Evolutionary conservation across 2,888 invertebrate genomes (phyloP).

Genomic region (Siphlonurus alternatus): DNA sequence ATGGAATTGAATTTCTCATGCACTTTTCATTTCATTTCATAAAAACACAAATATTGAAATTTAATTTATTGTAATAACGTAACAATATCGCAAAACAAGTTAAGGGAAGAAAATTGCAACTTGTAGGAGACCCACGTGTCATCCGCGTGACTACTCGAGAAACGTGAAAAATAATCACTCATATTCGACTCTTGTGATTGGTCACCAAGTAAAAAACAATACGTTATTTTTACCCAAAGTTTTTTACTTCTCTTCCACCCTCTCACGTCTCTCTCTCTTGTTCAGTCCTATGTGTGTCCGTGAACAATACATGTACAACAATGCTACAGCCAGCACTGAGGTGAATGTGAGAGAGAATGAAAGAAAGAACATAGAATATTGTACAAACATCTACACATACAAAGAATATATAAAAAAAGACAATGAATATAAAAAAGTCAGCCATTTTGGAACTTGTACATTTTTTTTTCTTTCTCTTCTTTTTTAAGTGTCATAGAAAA

Average conservation of each 20-base stretch:
- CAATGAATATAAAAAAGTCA: conserved; percentile 4
- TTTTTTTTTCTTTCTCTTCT: background rate
- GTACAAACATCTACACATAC: conserved; percentile 4
- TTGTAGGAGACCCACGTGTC: no score
- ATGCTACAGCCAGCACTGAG: background rate
- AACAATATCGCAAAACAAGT: no score
- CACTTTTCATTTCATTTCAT: no score
- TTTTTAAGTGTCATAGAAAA: conserved; percentile 4
- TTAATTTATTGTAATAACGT: no score
- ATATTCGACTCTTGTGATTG: no score
- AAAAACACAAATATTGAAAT: no score
- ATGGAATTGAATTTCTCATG: no score
- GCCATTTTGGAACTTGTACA: background rate
- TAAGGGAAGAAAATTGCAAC: no score
- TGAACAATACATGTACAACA: background rate
- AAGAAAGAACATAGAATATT: conserved; percentile 2
- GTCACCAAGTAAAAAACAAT: no score
- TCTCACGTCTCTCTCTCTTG: background rate
- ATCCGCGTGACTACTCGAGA: no score
- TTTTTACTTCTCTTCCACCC: background rate
- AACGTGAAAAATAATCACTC: no score
- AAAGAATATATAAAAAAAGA: conserved; percentile 2
- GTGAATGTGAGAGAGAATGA: background rate
- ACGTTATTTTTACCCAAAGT: no score
- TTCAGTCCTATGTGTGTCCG: background rate